Evolutionary conservation across 1,140 invertebrate genomes (phyloP).

Genomic region (Ceratina japonica): DNA sequence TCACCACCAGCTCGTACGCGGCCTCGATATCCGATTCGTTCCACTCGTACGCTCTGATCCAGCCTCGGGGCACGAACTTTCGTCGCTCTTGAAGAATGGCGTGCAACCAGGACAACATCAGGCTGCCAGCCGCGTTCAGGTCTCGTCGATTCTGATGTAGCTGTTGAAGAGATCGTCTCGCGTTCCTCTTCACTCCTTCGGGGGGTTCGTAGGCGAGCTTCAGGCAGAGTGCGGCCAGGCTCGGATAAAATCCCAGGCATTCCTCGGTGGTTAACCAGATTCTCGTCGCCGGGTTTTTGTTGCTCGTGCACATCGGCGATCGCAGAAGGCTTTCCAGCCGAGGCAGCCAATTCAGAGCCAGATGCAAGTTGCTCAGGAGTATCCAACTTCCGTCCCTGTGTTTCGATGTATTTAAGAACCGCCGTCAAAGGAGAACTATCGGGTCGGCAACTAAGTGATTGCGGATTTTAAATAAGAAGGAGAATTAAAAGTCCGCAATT

Average conservation of each 20-base stretch:
- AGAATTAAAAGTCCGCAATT: too few species aligned
- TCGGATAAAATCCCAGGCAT: conserved; percentile 84
- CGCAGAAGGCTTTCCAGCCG: conserved; percentile 85
- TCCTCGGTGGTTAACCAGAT: conserved; percentile 88
- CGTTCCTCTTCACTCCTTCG: conserved; percentile 82
- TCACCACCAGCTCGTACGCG: conserved; percentile 86
- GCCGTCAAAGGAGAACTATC: too few species aligned
- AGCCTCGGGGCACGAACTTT: conserved; percentile 80
- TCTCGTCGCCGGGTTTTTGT: conserved; percentile 82
- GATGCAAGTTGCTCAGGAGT: conserved; percentile 93
- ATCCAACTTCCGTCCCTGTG: conserved; percentile 85
- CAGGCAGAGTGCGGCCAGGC: conserved; percentile 84
- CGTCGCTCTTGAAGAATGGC: conserved; percentile 93
- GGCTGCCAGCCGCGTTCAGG: conserved; percentile 80
- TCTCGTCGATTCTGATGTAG: conserved; percentile 67
- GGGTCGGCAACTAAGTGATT: too few species aligned
- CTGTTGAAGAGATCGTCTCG: conserved; percentile 77
- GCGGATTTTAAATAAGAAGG: too few species aligned
- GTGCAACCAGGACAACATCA: conserved; percentile 90
- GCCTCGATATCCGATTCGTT: conserved; percentile 90
- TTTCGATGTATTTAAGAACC: background rate
- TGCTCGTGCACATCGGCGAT: conserved; percentile 81
- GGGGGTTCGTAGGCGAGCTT: conserved; percentile 94
- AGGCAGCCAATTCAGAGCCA: conserved; percentile 89
- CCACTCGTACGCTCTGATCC: conserved; percentile 88